Percentiles rank a stretch among this genome's conserved stretches.
phyloP scores from a whole-genome alignment of 2,113 vertebrate species.

The Eonycteris spelaea region DNA sequence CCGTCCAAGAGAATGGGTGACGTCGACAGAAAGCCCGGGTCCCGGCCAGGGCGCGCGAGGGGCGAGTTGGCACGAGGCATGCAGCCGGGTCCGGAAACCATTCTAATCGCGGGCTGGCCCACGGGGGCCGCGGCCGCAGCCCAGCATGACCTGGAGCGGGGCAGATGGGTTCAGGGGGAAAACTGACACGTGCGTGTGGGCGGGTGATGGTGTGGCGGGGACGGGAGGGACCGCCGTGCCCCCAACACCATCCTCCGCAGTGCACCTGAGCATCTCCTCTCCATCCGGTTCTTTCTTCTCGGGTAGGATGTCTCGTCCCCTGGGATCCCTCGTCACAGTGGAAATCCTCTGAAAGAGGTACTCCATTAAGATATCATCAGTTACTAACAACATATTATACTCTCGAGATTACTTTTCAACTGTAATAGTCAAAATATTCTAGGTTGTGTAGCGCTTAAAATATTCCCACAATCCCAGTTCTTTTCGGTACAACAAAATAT shows the following conservation, averaged over 20 bases:
- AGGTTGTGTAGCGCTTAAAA: background rate
- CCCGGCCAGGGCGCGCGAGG: no score
- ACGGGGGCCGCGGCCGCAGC: no score
- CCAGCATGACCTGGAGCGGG: no score
- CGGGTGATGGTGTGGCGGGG: background rate
- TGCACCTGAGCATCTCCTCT: conserved; percentile 17
- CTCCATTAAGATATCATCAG: conserved; percentile 40
- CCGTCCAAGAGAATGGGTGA: background rate
- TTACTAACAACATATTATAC: conserved; percentile 23
- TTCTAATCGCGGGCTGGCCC: no score
- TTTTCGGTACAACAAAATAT: background rate
- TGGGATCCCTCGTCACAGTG: background rate
- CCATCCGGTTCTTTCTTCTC: conserved; percentile 11
- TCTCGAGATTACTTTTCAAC: conserved; percentile 43
- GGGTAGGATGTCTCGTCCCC: background rate
- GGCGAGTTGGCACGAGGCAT: no score
- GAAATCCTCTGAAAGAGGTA: conserved; percentile 5
- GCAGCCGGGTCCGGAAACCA: no score
- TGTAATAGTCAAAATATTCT: conserved; percentile 23
- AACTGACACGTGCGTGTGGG: no score
- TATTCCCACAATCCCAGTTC: background rate
- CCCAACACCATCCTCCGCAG: background rate
- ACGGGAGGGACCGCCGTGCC: background rate
- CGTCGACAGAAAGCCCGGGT: background rate
- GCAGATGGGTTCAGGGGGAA: no score